Conservation (phyloP, 2,113 vertebrate species). For the Nothocercus nigrocapillus region DNA sequence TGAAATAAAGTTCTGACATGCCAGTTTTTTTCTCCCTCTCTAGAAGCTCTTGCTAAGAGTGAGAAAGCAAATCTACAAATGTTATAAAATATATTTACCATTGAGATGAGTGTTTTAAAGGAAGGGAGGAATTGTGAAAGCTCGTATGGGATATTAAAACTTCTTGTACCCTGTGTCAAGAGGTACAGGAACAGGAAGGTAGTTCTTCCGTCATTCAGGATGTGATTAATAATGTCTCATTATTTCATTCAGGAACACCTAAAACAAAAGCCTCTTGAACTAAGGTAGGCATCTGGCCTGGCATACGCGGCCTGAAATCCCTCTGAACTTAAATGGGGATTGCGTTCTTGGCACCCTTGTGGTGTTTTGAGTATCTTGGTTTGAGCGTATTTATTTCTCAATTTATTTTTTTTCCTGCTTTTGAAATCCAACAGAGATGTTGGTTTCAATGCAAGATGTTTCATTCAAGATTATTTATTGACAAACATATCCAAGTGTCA, state of each 20-base stretch:
- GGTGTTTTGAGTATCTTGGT: not conserved
- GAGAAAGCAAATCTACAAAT: not conserved
- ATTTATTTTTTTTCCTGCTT: fast-evolving
- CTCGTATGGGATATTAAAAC: constrained; percentile 1
- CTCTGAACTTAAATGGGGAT: not conserved
- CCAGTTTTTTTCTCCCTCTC: not conserved
- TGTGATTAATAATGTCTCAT: constrained; percentile 74
- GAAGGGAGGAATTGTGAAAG: constrained; percentile 53
- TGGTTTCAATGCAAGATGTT: not conserved
- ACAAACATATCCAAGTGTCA: not conserved
- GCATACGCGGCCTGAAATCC: not conserved
- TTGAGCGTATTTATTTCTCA: not conserved
- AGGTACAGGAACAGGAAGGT: constrained; percentile 68
- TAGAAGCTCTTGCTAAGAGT: not conserved
- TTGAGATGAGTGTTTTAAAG: constrained; percentile 28
- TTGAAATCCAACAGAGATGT: not conserved
- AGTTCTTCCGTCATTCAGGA: constrained; percentile 73
- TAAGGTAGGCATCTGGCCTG: not conserved
- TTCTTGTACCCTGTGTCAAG: constrained; percentile 31
- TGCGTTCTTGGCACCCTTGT: not conserved
- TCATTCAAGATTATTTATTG: not conserved
- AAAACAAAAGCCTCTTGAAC: constrained; percentile 64
- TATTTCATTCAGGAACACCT: constrained; percentile 74
- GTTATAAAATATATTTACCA: constrained; percentile 2
- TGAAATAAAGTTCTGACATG: not conserved